Evolutionary conservation across 2,888 invertebrate species (phyloP), one percentile per base, ranked within the genome.

Genomic region (Hirtodrosophila confusa): DNA sequence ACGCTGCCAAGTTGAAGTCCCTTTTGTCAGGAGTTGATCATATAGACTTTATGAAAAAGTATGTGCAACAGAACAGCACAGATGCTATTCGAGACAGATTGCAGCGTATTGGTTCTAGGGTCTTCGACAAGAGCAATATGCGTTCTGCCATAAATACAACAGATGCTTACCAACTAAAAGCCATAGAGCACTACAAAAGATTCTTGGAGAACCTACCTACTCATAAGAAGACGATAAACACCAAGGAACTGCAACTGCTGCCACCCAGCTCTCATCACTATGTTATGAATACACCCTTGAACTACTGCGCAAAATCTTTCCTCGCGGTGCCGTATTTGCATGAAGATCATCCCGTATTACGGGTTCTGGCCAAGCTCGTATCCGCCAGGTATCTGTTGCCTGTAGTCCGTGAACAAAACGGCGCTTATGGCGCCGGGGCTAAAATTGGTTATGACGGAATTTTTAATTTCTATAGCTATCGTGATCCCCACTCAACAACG

Each of bases 391-490:
- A 96, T 90, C 92, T 98, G 3, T 95, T 97, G 89, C 95, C 96
- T 0, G 95, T 97, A 69, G 93, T 96, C 0, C 93, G 98, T 61
- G 98, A 98, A 91, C 97, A 97, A 88, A 97, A 97, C 67, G 98
- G 98, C 0, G 98, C 98, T 0, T 99, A 98, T 90, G 98, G 98
- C 0, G 96, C 97, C 1, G 98, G 98, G 0, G 96, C 96, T 0
- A 93, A 92, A 74, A 86, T 96, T 3, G 93, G 94, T 0, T 90
- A 94, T 0, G 95, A 96, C 69, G 98, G 98, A 0, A 93, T 95
- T 3, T 95, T 98, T 83, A 94, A 94, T 62, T 98, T 95, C 90
- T 98, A 95, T 89, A 98, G 97, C 3, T 98, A 98, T 89, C 93
- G 98, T 60, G 98, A 98, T 92, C 98, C 98, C 0, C 95, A 97